Evolutionary conservation across 2,113 vertebrate species (phyloP), one percentile per base, ranked within the genome.

Genomic region (Heterocephalus glaber): DNA sequence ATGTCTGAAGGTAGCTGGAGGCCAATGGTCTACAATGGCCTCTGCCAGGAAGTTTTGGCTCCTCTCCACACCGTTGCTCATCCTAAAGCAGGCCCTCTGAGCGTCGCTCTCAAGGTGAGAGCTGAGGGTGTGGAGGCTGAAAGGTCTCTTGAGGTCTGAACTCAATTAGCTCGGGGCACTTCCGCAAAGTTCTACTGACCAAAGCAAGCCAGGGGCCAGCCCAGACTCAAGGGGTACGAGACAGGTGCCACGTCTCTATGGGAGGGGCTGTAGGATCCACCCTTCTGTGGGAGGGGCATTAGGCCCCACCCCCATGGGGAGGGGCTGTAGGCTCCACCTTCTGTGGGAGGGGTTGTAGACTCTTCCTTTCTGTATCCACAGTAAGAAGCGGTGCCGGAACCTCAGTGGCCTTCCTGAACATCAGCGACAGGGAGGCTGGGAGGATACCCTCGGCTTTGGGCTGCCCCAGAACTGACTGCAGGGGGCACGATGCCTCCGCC

Each of bases 21-120:
- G 52, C 8, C 3, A 4, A 0, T 26, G 35, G 16, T 58, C 52
- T 74, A 0, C 19, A 38, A 16, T 0, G 49, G 54, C 54, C 12
- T 63, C 60, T 5, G 2, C 41, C 10, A 14, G 70, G 49, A 47
- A 14, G 35, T 38, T 24, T 10, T 7, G 9, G 28, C 35, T 70
- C 16, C 16, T 52, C 12, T 22, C 44, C 81, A n/a, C 0, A 0
- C 6, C 30, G 16, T 35, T 33, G 2, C 72, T 93, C 60, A 5
- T 49, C 72, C 60, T n/a, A 26, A 38, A 41, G 28, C 61, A 7
- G 33, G 24, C 60, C 12, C 1, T 52, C 24, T 70, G 49, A 8
- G 28, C 44, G 28, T 81, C 10, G 0, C 12, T 60, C 65, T 35
- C 82, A 3, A 70, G 84, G 72, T n/a, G 44, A n/a, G 52, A 66